Percentiles rank a stretch among this genome's conserved stretches.
These are phyloP conservation scores for Parthenolecanium corni DNA, from an alignment of 2,888 invertebrate genomes.

Conservation along the genomic window DNA sequence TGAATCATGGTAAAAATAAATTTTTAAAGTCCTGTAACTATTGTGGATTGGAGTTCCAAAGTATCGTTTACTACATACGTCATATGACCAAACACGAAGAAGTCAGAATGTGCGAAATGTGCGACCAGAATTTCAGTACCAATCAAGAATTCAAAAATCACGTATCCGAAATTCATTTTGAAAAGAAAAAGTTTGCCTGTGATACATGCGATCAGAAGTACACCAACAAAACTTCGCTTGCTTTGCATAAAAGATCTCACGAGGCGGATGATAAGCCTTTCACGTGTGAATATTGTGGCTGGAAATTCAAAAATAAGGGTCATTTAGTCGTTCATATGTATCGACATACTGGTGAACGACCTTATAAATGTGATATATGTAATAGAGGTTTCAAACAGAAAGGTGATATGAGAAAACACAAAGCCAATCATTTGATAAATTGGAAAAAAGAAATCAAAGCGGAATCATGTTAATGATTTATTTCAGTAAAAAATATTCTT, in stretches of 20 bases:
- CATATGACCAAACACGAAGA: slow-evolving; percentile 11
- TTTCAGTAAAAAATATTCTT: too few species aligned
- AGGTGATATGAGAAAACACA: slow-evolving; percentile 16
- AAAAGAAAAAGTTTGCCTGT: slow-evolving; percentile 3
- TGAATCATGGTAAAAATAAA: neutral
- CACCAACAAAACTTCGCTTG: neutral
- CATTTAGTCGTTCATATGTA: slow-evolving; percentile 14
- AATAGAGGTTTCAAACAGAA: slow-evolving; percentile 10
- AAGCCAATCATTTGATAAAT: slow-evolving; percentile 2
- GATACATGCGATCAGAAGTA: slow-evolving; percentile 3
- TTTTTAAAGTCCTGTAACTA: neutral
- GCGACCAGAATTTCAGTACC: neutral
- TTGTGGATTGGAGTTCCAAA: slow-evolving; percentile 12
- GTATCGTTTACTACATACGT: neutral
- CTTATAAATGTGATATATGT: slow-evolving; percentile 9
- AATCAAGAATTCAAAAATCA: neutral
- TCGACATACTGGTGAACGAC: slow-evolving; percentile 11
- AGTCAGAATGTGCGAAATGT: slow-evolving; percentile 4
- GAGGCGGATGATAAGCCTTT: neutral
- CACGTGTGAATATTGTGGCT: slow-evolving; percentile 3
- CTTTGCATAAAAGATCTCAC: neutral
- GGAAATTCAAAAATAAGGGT: slow-evolving; percentile 14
- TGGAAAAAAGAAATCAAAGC: too few species aligned
- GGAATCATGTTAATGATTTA: too few species aligned
- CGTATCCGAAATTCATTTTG: neutral